Evolutionary conservation across 1,140 invertebrate species (phyloP), one percentile per base, ranked within the genome.

Genomic region (Caerostris extrusa): DNA sequence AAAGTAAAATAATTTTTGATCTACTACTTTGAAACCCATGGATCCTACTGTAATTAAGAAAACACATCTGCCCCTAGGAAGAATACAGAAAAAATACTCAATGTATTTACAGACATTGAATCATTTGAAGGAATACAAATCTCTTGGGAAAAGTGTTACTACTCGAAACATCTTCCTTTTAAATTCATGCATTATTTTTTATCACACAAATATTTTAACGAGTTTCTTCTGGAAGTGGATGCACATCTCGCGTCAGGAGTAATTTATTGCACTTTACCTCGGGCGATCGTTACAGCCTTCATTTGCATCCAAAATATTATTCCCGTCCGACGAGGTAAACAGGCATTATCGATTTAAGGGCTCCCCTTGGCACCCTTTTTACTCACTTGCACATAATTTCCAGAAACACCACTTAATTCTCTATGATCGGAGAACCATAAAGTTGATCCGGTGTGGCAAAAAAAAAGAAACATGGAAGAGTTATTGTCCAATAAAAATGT

Each of bases 401-500:
- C 50, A 8, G 71, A 19, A 77, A 77, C 71, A 77, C 34, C 71
- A 77, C 19, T 77, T 77, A 77, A 77, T 77, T 77, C 34, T 77
- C 71, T 50, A 34, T 77, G 71, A 77, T 77, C 71, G 71, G 71
- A 10, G 71, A 67, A 50, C 71, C 71, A 50, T 77, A 77, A 77
- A 77, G 34, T 50, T 50, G 71, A 77, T 50, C 71, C 53, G 50
- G 71, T 50, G 12, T 53, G 50, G 34, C 7, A n/a, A n/a, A 50
- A 77, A 50, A 34, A 77, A 50, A 50, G 53, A 77, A 53, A 10
- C 34, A 3, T 50, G 71, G 71, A 77, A 77, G 71, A 77, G 34
- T 77, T 77, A 77, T 77, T 77, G 10, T 77, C 71, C 71, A 77
- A 77, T 77, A 77, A 77, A 77, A 77, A 53, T 53, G 71, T 10